These are phyloP conservation scores for Masticophis lateralis DNA, from an alignment of 2,797 vertebrate species.

Conservation along the genomic window DNA sequence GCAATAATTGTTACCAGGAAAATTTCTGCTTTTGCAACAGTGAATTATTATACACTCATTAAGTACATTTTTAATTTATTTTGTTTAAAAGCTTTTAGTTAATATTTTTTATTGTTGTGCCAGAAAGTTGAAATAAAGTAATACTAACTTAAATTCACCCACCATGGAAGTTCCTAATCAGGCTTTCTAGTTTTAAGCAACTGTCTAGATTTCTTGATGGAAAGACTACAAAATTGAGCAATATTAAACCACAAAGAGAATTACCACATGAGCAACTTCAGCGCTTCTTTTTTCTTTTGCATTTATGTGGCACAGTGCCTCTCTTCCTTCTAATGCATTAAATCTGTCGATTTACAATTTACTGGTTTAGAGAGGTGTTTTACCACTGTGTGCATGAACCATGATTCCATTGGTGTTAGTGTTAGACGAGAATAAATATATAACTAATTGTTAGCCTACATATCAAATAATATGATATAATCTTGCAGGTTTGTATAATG, in stretches of 20 bases:
- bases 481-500: not conserved
- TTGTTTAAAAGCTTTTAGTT: not conserved
- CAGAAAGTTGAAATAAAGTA: not conserved
- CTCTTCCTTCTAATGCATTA: slow-evolving; percentile 28
- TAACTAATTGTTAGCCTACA: not conserved
- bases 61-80: not conserved
- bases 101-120: not conserved
- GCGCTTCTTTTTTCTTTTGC: not conserved
- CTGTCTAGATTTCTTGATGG: not conserved
- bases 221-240: slow-evolving; percentile 25
- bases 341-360: slow-evolving; percentile 19
- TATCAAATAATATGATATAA: not conserved
- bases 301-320: slow-evolving; percentile 26
- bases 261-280: slow-evolving; percentile 29
- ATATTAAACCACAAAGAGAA: slow-evolving; percentile 43
- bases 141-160: not conserved
- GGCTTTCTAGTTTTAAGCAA: not conserved
- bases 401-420: not conserved
- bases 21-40: not conserved
- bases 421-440: not conserved
- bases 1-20: not conserved
- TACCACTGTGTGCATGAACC: not conserved
- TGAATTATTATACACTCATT: not conserved
- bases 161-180: not conserved
- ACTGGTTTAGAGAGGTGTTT: slow-evolving; percentile 15